phyloP scores from a whole-genome alignment of 2,888 invertebrate species.

The Drosophila acutilabella region DNA sequence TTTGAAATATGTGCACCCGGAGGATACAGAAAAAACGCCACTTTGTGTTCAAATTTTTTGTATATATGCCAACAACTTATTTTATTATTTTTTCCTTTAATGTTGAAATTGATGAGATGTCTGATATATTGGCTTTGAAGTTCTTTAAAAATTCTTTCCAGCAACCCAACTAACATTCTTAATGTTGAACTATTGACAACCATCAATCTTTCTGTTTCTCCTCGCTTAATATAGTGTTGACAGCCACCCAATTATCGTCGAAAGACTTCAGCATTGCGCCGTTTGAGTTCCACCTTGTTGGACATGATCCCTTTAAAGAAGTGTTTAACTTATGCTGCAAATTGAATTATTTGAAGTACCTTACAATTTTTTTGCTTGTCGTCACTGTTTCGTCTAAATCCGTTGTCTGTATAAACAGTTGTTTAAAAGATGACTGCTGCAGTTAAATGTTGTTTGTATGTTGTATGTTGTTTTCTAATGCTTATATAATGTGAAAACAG shows the following conservation, averaged over 20 bases:
- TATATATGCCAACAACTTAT: too few relatives aligned
- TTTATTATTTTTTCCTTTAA: too few relatives aligned
- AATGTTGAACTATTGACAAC: slow-evolving; percentile 32
- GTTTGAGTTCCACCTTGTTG: slow-evolving; percentile 37
- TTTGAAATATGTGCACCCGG: too few relatives aligned
- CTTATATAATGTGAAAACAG: too few relatives aligned
- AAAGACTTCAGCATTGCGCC: slow-evolving; percentile 37
- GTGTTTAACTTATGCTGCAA: not conserved
- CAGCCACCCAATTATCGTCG: slow-evolving; percentile 18
- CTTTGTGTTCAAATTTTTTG: too few relatives aligned
- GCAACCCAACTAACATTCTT: slow-evolving; percentile 3
- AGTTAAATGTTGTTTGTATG: too few relatives aligned
- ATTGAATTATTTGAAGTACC: slow-evolving; percentile 40
- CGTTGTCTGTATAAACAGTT: too few relatives aligned
- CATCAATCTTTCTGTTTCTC: slow-evolving; percentile 32
- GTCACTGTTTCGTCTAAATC: not conserved
- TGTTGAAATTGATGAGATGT: too few relatives aligned
- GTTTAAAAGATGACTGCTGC: too few relatives aligned
- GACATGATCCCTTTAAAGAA: slow-evolving; percentile 11
- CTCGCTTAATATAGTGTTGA: slow-evolving; percentile 20
- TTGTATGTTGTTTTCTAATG: too few relatives aligned
- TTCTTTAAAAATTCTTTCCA: slow-evolving; percentile 29
- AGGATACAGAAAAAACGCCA: too few relatives aligned
- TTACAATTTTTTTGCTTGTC: slow-evolving; percentile 22
- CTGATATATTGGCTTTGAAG: not conserved